Base-by-base conservation (phyloP, 2,888 invertebrate genomes). In the Xiphydria camelus region DNA sequence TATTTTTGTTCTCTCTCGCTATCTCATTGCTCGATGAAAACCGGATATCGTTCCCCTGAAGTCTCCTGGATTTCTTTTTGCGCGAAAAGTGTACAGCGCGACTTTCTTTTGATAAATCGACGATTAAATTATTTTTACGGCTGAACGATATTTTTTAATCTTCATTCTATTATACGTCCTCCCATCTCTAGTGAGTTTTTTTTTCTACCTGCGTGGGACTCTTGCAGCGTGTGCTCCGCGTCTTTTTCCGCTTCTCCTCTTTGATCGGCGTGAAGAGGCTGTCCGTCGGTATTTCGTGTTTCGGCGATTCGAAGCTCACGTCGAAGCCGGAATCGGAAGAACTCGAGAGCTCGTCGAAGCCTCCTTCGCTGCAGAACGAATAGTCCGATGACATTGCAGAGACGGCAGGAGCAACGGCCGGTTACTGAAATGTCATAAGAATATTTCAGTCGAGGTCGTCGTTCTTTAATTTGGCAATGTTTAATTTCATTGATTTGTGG, bases 251-350 rank as follows among this genome's bases (percentile, higher is more conserved):
- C 84, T 77, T 88, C 80, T 63, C 78, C 25, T 67, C 75, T 46
- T 67, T 77, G n/a, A 46, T 35, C 54, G 68, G 15, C 68, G 79
- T 47, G 73, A 79, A 49, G 67, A 75, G 15, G 66, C 76, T 55
- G 73, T 76, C 39, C 70, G 77, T 22, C 64, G 65, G 47, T 70
- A 59, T 57, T 37, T 72, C 68, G 52, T 70, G 67, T 45, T 73
- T 70, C 22, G 70, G 74, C 0, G 73, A 83, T 69, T 85, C 84
- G 69, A 83, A 85, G 55, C 84, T 85, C 57, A 86, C 83, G 60
- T 89, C 89, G 66, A 88, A 85, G 35, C 90, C 90, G 1, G 89
- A 90, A 66, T 90, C 90, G 44, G 85, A 87, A 52, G 89, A 89
- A 69, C 73, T 74, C 10, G 75, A 75, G n/a, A 75, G 61, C 47